Percentiles rank a stretch among this genome's conserved stretches.
These are phyloP conservation scores for Rhogogaster chlorosoma DNA, from an alignment of 2,888 invertebrate genomes.

Conservation along the genomic window DNA sequence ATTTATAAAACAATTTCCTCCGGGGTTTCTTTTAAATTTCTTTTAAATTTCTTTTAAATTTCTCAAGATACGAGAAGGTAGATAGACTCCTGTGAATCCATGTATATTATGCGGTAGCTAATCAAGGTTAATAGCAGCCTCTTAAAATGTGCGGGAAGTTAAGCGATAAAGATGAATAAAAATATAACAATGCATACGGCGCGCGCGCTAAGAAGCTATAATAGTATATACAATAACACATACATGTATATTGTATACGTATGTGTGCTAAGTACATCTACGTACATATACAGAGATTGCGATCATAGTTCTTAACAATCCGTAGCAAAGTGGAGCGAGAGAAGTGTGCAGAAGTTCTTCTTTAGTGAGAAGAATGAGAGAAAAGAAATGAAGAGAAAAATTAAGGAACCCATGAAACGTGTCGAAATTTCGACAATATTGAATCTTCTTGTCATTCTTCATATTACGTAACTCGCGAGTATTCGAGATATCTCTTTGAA, in stretches of 20 bases:
- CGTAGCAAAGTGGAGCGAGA: constrained; percentile 22
- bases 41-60: no score
- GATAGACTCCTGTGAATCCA: background rate
- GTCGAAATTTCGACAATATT: background rate
- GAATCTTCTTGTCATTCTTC: background rate
- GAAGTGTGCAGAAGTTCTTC: background rate
- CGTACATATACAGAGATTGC: background rate
- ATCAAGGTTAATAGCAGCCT: constrained; percentile 25
- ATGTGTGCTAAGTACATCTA: background rate
- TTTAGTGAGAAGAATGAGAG: background rate
- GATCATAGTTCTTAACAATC: background rate
- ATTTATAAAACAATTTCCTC: background rate
- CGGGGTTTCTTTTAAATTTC: no score
- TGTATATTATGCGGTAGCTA: background rate
- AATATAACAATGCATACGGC: background rate
- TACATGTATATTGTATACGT: background rate
- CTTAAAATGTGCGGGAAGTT: constrained; percentile 11
- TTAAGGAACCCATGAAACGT: background rate
- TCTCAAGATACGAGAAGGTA: background rate
- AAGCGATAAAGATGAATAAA: background rate
- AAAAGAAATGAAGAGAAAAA: background rate
- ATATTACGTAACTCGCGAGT: no score
- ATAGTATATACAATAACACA: background rate
- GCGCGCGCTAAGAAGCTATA: background rate
- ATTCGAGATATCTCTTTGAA: no score